Conservation (phyloP, 2,797 vertebrate species). For the Arnoldichthys spilopterus region DNA sequence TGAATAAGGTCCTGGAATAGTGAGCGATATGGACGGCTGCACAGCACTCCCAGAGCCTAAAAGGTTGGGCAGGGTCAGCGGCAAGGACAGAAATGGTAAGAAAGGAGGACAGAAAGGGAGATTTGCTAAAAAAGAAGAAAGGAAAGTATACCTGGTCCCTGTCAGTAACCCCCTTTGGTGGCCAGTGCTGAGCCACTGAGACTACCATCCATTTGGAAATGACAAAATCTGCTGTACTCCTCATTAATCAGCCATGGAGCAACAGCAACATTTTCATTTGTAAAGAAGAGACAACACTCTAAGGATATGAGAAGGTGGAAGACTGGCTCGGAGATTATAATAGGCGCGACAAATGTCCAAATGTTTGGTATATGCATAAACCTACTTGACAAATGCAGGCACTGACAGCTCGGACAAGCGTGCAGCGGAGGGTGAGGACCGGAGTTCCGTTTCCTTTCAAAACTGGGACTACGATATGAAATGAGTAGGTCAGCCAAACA, state of each 20-base stretch:
- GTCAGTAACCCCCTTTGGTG: background rate
- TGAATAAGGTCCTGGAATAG: constrained; percentile 46
- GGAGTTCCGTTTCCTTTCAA: background rate
- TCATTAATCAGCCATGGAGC: constrained; percentile 25
- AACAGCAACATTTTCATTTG: constrained; percentile 20
- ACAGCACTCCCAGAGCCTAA: constrained; percentile 18
- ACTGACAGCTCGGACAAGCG: background rate
- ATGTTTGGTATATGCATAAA: background rate
- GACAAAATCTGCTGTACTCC: constrained; percentile 8
- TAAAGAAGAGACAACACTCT: background rate
- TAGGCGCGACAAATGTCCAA: background rate
- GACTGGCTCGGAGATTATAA: background rate
- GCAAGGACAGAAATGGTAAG: background rate
- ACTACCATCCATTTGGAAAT: constrained; percentile 26
- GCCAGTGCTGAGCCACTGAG: background rate
- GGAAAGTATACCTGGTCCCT: background rate
- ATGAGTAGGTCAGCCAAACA: constrained; percentile 21
- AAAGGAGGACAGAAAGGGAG: background rate
- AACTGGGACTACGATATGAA: constrained; percentile 10
- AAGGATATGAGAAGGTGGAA: background rate
- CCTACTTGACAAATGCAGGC: background rate
- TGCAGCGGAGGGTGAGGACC: background rate
- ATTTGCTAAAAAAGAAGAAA: constrained; percentile 1
- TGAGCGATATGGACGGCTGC: constrained; percentile 20
- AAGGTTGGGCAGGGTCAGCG: constrained; percentile 20